Conservation (phyloP, 2,113 vertebrate genomes). For the Miniopterus natalensis region DNA sequence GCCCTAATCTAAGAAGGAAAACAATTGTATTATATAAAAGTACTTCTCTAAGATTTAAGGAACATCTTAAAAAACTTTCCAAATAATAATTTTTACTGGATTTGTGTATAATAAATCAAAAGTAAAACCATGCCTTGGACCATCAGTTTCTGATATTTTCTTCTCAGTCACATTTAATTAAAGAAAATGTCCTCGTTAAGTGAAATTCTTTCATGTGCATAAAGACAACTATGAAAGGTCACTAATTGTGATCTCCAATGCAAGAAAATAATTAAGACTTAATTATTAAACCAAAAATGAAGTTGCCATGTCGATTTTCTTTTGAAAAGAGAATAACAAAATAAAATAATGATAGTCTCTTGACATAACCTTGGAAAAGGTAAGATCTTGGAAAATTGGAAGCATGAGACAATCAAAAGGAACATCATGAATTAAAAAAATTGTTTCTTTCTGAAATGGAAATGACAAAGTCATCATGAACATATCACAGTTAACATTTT, state of each 20-base stretch:
- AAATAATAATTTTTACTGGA: not conserved
- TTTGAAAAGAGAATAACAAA: not conserved
- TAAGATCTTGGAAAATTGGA: not conserved
- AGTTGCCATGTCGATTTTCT: not conserved
- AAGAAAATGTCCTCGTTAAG: slow-evolving; percentile 52
- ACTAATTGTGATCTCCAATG: not conserved
- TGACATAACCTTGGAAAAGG: not conserved
- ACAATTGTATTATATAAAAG: not conserved
- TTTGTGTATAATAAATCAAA: not conserved
- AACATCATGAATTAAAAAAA: not conserved
- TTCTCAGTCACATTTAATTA: slow-evolving; percentile 43
- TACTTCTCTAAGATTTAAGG: not conserved
- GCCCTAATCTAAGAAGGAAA: not conserved
- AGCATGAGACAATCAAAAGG: not conserved
- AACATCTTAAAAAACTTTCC: slow-evolving; percentile 18
- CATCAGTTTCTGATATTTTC: slow-evolving; percentile 36
- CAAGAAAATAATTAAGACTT: slow-evolving; percentile 14
- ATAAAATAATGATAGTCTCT: not conserved
- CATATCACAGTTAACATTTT: slow-evolving; percentile 19
- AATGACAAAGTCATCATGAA: slow-evolving; percentile 22
- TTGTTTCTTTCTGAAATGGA: not conserved
- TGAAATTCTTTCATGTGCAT: slow-evolving; percentile 23
- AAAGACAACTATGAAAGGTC: slow-evolving; percentile 12
- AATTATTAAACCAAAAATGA: slow-evolving; percentile 35
- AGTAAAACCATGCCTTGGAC: not conserved